phyloP scores from a whole-genome alignment of 2,113 vertebrate genomes.

The Ictidomys tridecemlineatus region DNA sequence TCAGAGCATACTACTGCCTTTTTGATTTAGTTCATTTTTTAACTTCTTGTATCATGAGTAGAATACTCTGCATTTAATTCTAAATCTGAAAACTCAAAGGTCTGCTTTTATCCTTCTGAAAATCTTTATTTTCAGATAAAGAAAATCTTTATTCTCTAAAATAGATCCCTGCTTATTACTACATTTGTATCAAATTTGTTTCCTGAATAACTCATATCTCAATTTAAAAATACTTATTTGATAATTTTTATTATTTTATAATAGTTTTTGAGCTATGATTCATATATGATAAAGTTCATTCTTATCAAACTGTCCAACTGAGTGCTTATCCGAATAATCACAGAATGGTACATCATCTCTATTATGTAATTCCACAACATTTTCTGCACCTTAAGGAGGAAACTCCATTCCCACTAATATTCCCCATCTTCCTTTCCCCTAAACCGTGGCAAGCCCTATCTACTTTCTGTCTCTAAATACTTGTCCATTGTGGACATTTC shows the following conservation, averaged over 20 bases:
- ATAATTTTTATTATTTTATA: constrained; percentile 42
- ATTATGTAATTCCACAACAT: neutral
- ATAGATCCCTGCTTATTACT: neutral
- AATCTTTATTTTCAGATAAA: neutral
- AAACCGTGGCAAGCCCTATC: neutral
- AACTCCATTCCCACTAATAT: neutral
- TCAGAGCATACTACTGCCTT: neutral
- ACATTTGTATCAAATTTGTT: neutral
- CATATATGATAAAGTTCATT: constrained; percentile 14
- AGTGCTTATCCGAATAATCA: constrained; percentile 14
- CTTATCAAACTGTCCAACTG: constrained; percentile 4
- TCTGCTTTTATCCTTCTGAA: neutral
- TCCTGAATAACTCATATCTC: neutral
- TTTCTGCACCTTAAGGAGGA: neutral
- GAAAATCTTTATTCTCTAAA: neutral
- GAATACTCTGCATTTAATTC: neutral
- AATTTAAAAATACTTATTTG: neutral
- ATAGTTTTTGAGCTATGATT: constrained; percentile 39
- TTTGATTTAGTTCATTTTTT: neutral
- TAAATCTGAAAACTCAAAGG: neutral
- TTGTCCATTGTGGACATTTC: neutral
- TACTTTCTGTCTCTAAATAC: neutral
- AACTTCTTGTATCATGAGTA: neutral
- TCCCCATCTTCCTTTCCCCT: neutral
- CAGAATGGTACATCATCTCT: neutral